Conservation (phyloP, 2,113 vertebrate genomes). For the Sceloporus undulatus region DNA sequence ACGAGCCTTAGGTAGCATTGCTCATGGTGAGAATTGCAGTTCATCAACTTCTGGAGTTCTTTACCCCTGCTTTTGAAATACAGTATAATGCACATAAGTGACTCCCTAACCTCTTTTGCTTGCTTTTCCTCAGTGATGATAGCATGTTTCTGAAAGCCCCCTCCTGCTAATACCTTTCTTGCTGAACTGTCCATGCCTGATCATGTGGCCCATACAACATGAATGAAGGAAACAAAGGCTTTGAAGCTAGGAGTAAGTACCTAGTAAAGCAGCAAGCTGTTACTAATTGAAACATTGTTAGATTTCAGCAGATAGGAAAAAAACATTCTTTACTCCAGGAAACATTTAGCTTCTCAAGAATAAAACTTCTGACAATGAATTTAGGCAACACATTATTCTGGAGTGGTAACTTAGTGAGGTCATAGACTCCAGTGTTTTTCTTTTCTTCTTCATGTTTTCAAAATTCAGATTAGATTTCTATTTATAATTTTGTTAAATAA, state of each 20-base stretch:
- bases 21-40: neutral
- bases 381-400: conserved; percentile 50
- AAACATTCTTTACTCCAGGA: conserved; percentile 39
- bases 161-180: conserved; percentile 23
- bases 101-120: conserved; percentile 42
- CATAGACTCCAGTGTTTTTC: conserved; percentile 51
- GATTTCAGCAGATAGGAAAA: conserved; percentile 36
- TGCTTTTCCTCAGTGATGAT: conserved; percentile 6
- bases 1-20: neutral
- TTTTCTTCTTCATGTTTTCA: conserved; percentile 32
- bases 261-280: conserved; percentile 49
- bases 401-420: conserved; percentile 24
- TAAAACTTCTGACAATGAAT: conserved; percentile 46
- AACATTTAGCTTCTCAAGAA: conserved; percentile 24
- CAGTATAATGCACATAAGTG: conserved; percentile 33
- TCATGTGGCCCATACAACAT: conserved; percentile 35
- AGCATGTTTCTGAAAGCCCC: conserved; percentile 40
- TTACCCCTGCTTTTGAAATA: neutral
- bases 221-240: conserved; percentile 56
- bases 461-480: conserved; percentile 49
- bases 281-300: conserved; percentile 47
- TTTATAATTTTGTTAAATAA: conserved; percentile 75
- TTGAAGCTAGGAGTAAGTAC: conserved; percentile 61
- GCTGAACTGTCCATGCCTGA: conserved; percentile 6
- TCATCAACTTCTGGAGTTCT: neutral